A percentile compares a stretch with the other conserved stretches of the same genome.
phyloP scores from a whole-genome alignment of 53 echinoderm and acorn worm species.

The Pentamera pediparva region DNA sequence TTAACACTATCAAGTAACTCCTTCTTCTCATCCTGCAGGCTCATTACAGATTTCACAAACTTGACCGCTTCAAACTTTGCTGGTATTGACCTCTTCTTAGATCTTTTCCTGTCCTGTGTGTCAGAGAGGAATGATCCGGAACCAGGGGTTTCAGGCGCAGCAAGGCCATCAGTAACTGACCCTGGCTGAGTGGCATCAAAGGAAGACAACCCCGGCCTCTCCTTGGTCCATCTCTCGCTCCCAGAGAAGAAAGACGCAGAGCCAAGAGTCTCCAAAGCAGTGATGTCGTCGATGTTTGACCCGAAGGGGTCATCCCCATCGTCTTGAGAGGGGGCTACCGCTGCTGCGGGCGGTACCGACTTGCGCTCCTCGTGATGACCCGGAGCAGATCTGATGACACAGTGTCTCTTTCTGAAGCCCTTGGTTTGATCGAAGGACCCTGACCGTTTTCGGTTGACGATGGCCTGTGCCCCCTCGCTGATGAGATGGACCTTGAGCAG shows the following conservation, averaged over 20 bases:
- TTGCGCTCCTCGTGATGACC: too few species aligned
- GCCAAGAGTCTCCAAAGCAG: not conserved
- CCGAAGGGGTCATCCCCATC: not conserved
- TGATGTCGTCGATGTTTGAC: not conserved
- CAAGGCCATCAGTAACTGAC: not conserved
- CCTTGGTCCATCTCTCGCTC: not conserved
- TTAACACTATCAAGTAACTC: not conserved
- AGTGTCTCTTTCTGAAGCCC: too few species aligned
- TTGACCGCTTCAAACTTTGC: not conserved
- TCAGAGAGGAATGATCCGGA: not conserved
- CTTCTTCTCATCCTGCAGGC: not conserved
- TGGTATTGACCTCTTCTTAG: not conserved
- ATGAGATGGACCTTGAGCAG: not conserved
- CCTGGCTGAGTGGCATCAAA: too few species aligned
- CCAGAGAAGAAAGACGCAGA: not conserved
- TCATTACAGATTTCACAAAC: not conserved
- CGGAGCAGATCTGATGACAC: too few species aligned
- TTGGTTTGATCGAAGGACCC: too few species aligned
- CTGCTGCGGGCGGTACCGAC: too few species aligned
- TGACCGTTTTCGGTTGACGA: too few species aligned
- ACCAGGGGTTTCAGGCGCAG: not conserved
- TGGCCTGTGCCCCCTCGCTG: not conserved
- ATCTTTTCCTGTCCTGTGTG: not conserved
- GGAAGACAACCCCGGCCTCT: not conserved
- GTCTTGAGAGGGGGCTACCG: too few species aligned